These are phyloP conservation scores for Odontomyia ornata DNA, from an alignment of 2,888 invertebrate species.

Conservation along the genomic window DNA sequence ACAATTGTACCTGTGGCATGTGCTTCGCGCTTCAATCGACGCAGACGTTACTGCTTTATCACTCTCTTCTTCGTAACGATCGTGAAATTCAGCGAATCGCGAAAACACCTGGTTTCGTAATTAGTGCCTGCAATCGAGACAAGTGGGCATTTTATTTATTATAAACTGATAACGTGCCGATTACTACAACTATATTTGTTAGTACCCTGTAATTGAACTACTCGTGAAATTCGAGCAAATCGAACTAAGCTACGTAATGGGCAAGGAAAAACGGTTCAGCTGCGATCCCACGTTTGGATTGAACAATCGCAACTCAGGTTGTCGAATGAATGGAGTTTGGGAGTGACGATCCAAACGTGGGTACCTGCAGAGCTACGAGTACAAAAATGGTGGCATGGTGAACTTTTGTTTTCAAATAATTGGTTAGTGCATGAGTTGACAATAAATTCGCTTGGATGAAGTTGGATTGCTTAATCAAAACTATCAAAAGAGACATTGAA, in stretches of 20 bases:
- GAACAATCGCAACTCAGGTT: neutral
- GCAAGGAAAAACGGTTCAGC: neutral
- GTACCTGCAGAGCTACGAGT: too few species aligned
- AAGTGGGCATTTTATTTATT: constrained; percentile 3
- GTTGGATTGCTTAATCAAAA: too few species aligned
- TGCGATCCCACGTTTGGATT: neutral
- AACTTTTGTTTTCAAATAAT: too few species aligned
- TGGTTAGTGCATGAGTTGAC: too few species aligned
- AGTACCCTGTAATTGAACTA: too few species aligned
- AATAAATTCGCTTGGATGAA: too few species aligned
- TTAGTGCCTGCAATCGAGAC: constrained; percentile 28
- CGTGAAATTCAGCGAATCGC: neutral
- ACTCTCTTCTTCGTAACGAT: constrained; percentile 17
- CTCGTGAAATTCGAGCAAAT: neutral
- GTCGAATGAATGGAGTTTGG: neutral
- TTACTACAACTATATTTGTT: constrained; percentile 4
- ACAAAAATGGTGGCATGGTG: too few species aligned
- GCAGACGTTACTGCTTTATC: constrained; percentile 10
- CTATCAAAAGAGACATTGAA: too few species aligned
- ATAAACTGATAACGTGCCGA: constrained; percentile 21
- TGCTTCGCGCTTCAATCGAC: constrained; percentile 16
- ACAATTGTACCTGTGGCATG: neutral
- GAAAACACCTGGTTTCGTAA: constrained; percentile 29
- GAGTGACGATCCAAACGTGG: too few species aligned
- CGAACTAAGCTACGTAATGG: neutral